Evolutionary conservation across 2,888 invertebrate species (phyloP).

Genomic region (Ormyrus thymus): DNA sequence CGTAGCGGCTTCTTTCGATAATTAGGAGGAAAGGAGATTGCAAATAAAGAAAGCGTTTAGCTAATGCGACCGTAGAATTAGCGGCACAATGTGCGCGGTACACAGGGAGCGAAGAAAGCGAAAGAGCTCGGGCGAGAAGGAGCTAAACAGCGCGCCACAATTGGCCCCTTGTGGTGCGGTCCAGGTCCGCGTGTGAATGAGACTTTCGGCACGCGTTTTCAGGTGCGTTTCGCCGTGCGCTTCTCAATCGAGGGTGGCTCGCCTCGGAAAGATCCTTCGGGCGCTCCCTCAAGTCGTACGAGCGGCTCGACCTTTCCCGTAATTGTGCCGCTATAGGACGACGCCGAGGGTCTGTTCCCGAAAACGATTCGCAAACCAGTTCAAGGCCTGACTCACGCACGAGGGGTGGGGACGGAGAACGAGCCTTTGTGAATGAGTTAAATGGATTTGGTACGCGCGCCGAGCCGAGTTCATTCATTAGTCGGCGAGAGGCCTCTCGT

Average conservation of each 20-base stretch:
- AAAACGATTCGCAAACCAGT: slow-evolving; percentile 53
- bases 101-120: slow-evolving; percentile 13
- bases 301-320: slow-evolving; percentile 7
- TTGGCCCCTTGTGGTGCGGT: background rate
- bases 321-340: background rate
- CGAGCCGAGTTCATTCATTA: slow-evolving; percentile 55
- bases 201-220: background rate
- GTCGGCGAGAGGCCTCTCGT: slow-evolving; percentile 42
- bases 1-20: too few relatives aligned
- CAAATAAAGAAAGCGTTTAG: too few relatives aligned
- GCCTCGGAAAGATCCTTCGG: too few relatives aligned
- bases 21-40: too few relatives aligned
- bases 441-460: slow-evolving; percentile 53
- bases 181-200: slow-evolving; percentile 5
- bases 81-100: slow-evolving; percentile 10
- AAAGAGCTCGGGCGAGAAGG: background rate
- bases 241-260: background rate
- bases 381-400: slow-evolving; percentile 47
- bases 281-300: too few relatives aligned
- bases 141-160: background rate
- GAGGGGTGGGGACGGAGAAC: background rate
- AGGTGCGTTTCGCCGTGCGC: background rate
- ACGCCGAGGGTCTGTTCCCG: background rate
- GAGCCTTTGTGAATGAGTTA: slow-evolving; percentile 55
- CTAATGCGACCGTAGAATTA: too few relatives aligned